A percentile compares a stretch with the other conserved stretches of the same genome.
Conservation (phyloP, 2,888 invertebrate species). For the Brachypterus glaber region DNA sequence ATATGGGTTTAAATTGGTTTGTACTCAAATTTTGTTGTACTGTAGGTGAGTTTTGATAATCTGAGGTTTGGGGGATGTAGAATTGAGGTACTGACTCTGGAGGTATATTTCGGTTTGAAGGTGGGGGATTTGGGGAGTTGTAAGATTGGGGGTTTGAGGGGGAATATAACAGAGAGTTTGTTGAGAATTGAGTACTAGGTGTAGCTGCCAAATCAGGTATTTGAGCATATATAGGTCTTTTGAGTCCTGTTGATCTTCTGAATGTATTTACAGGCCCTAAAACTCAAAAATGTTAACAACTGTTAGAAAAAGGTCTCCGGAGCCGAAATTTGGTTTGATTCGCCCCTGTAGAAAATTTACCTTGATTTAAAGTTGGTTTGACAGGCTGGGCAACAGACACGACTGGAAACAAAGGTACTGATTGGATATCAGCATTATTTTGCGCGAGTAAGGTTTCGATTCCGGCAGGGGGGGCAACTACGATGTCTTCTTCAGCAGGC, state of each 20-base stretch:
- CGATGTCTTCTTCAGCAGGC: slow-evolving; percentile 14
- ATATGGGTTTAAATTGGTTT: slow-evolving; percentile 25
- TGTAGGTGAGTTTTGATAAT: slow-evolving; percentile 19
- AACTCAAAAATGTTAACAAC: slow-evolving; percentile 8
- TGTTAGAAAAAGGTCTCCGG: no score
- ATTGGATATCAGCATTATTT: slow-evolving; percentile 23
- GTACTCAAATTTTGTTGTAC: slow-evolving; percentile 17
- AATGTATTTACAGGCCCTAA: slow-evolving; percentile 45
- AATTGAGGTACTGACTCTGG: slow-evolving; percentile 10
- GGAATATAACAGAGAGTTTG: slow-evolving; percentile 8
- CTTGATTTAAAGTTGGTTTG: not conserved
- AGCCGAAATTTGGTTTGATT: no score
- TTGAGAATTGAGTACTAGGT: slow-evolving; percentile 11
- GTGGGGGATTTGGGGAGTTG: slow-evolving; percentile 17
- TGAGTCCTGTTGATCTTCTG: slow-evolving; percentile 54
- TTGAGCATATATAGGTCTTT: slow-evolving; percentile 66
- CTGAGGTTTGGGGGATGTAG: slow-evolving; percentile 10
- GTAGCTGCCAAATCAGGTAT: slow-evolving; percentile 54
- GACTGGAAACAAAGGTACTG: slow-evolving; percentile 20
- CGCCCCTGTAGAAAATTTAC: no score
- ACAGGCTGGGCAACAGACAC: slow-evolving; percentile 12
- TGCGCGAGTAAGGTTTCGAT: slow-evolving; percentile 23
- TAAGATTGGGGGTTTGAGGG: slow-evolving; percentile 7
- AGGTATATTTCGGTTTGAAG: slow-evolving; percentile 9
- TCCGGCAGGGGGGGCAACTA: slow-evolving; percentile 24